Base-by-base conservation (phyloP, 2,888 invertebrate species). In the Argyresthia albistria region DNA sequence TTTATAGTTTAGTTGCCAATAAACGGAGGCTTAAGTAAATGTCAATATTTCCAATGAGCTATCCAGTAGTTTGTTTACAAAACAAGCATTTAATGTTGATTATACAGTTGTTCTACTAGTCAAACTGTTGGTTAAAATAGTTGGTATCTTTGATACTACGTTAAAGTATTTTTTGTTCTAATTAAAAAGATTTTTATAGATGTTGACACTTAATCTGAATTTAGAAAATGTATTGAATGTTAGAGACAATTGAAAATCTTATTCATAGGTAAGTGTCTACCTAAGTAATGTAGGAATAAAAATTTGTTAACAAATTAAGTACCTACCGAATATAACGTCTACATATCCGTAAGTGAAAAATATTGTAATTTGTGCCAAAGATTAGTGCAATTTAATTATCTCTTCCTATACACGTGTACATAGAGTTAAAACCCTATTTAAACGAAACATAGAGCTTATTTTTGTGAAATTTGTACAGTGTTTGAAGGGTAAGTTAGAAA, bases 381-480 rank as follows among this genome's bases (percentile, higher is more conserved):
- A 36, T 11, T 46, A 47, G 61, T 63, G 61, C 61, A 61, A 63
- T 49, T 42, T 45, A 54, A 36, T 11, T 56, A 46, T 51, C 50
- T 10, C 55, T 53, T 57, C 43, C 25, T 25, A 25, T 25, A 25
- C 25, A 25, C 25, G 14, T 61, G 60, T 62, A 59, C 51, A 59
- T 58, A 61, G 9, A 55, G 50, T 57, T 54, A 50, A 35, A 35
- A 48, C 35, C 48, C 36, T 48, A 48, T 36, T 37, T 37, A 14
- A 48, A 48, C 25, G 48, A 37, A 57, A 47, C 16, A 57, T 46
- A 55, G 45, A 57, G 55, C 57, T 58, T 60, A 60, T 63, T 59
- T 25, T 59, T 59, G 57, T 58, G 59, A 60, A 52, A 37, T 47
- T 51, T 61, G 59, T 63, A 63, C 59, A 61, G 58, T 35, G 46